Percentiles rank a stretch among this genome's conserved stretches.
phyloP scores from a whole-genome alignment of 2,113 vertebrate species.

The Synodontis membranacea region DNA sequence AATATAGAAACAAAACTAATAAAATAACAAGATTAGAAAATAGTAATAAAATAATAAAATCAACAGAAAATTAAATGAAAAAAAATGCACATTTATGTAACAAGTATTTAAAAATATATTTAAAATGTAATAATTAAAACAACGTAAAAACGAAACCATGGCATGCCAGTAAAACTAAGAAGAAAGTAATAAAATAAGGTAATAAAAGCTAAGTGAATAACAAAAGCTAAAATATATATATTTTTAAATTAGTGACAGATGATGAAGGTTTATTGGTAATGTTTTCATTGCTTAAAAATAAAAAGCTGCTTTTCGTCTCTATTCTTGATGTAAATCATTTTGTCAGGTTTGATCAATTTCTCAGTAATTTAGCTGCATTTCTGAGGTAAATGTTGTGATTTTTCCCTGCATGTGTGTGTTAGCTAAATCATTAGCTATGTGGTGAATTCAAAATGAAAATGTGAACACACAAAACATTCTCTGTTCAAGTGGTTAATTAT shows the following conservation, averaged over 20 bases:
- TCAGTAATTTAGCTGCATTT: not conserved
- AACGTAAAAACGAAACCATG: not conserved
- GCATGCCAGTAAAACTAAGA: not conserved
- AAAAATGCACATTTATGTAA: no score
- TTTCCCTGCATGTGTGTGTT: not conserved
- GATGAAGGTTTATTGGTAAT: not conserved
- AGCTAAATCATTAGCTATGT: not conserved
- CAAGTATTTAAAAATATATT: not conserved
- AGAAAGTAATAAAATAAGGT: not conserved
- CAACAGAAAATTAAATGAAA: not conserved
- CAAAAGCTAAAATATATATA: no score
- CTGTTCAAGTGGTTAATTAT: not conserved
- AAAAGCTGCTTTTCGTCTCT: not conserved
- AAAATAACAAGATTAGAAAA: not conserved
- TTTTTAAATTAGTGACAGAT: not conserved
- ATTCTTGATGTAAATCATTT: not conserved
- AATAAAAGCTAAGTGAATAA: not conserved
- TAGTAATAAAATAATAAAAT: not conserved
- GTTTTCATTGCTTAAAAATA: not conserved
- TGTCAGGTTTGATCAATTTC: not conserved
- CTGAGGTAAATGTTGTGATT: not conserved
- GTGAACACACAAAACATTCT: not conserved
- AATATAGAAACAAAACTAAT: not conserved
- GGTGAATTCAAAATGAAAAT: not conserved
- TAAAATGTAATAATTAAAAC: not conserved